Percentiles rank a stretch among this genome's conserved stretches.
Conservation (phyloP, 2,888 invertebrate species). For the Nasonovia ribisnigri region DNA sequence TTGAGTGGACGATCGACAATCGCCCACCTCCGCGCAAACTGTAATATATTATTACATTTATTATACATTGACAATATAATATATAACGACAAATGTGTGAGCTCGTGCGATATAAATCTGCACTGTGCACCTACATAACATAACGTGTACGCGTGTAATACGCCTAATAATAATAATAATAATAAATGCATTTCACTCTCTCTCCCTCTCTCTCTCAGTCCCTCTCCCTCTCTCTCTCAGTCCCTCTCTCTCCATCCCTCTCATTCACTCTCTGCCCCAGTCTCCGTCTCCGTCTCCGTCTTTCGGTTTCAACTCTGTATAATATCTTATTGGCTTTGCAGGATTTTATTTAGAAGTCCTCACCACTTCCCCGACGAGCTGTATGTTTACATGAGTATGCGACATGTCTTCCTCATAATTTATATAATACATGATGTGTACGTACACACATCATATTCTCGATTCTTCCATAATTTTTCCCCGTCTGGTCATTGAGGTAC, state of each 20-base stretch:
- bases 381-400: background rate
- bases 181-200: background rate
- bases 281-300: too few species aligned
- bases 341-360: background rate
- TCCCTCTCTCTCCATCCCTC: background rate
- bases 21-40: background rate
- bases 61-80: background rate
- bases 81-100: conserved; percentile 20
- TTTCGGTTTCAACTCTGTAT: background rate
- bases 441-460: background rate
- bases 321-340: background rate
- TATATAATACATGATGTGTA: background rate
- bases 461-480: background rate
- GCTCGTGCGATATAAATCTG: background rate
- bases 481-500: background rate
- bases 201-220: background rate
- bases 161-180: background rate
- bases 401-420: background rate
- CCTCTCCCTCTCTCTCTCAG: background rate
- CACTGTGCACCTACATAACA: background rate
- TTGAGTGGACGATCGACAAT: background rate
- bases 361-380: background rate
- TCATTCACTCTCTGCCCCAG: background rate
- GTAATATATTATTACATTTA: background rate
- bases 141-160: background rate